Evolutionary conservation across 2,797 vertebrate genomes (phyloP).

Genomic region (Bradypodion pumilum): DNA sequence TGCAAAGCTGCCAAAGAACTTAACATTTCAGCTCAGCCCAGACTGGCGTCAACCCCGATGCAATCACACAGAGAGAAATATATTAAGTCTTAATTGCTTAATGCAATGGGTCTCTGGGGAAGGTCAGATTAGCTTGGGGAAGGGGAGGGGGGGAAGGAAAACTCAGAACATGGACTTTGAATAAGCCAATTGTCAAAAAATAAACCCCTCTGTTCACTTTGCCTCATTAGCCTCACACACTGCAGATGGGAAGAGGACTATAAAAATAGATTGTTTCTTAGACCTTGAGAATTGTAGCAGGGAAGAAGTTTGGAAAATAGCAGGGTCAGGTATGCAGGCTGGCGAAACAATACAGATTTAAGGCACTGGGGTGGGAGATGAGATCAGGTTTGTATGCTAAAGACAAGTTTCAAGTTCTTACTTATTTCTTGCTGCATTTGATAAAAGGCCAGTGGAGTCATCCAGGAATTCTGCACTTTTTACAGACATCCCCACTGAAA

Average conservation of each 20-base stretch:
- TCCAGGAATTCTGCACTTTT: neutral
- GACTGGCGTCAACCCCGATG: conserved; percentile 78
- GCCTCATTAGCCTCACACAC: conserved; percentile 51
- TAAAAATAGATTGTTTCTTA: conserved; percentile 58
- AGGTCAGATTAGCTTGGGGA: neutral
- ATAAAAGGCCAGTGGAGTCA: conserved; percentile 42
- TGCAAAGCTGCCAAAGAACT: conserved; percentile 75
- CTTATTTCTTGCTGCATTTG: conserved; percentile 57
- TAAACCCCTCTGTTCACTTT: conserved; percentile 61
- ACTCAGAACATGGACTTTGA: conserved; percentile 49
- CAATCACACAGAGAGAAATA: conserved; percentile 74
- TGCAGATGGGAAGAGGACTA: conserved; percentile 52
- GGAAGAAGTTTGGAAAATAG: conserved; percentile 36
- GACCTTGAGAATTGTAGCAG: conserved; percentile 36
- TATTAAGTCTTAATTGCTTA: conserved; percentile 74
- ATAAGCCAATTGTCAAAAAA: conserved; percentile 69
- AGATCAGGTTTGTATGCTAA: conserved; percentile 15
- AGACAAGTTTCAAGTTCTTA: conserved; percentile 57
- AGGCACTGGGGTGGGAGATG: neutral
- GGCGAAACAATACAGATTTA: conserved; percentile 23
- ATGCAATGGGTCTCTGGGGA: conserved; percentile 63
- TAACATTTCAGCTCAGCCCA: conserved; percentile 72
- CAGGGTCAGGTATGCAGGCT: neutral
- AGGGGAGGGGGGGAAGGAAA: neutral
- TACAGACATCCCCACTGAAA: neutral